phyloP scores from a whole-genome alignment of 2,888 invertebrate species.

The Caenorhabditis plicata region DNA sequence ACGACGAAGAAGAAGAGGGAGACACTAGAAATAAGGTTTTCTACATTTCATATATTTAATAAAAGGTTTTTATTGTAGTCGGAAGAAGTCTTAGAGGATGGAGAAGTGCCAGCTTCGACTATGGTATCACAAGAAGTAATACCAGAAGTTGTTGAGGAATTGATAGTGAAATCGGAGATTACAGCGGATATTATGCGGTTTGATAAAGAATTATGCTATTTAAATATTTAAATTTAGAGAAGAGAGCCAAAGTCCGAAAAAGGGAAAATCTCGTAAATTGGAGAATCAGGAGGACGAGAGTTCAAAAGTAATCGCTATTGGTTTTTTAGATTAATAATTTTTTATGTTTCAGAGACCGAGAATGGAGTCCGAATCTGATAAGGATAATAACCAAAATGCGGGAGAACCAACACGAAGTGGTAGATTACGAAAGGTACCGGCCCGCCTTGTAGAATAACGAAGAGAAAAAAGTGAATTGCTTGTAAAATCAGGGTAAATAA shows the following conservation, averaged over 20 bases:
- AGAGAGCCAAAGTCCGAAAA: too few species aligned
- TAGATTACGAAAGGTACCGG: conserved; percentile 17
- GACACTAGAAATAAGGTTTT: neutral
- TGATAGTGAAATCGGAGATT: neutral
- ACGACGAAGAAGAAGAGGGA: conserved; percentile 3
- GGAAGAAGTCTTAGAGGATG: neutral
- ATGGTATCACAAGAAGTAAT: neutral
- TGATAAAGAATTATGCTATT: too few species aligned
- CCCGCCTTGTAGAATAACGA: conserved; percentile 6
- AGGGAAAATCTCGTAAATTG: too few species aligned
- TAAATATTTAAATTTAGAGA: too few species aligned
- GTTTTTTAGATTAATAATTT: too few species aligned
- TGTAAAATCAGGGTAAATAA: too few species aligned
- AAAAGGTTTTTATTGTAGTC: neutral
- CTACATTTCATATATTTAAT: neutral
- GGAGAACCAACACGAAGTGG: conserved; percentile 13
- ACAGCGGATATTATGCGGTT: neutral
- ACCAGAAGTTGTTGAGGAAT: neutral
- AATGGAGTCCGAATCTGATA: too few species aligned
- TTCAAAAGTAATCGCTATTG: too few species aligned
- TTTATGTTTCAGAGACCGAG: too few species aligned
- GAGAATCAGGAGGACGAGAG: too few species aligned
- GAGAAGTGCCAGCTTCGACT: neutral
- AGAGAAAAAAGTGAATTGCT: neutral
- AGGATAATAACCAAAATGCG: too few species aligned